Conservation (phyloP, 23 tunicate genomes). For the Trididemnum nubilum region DNA sequence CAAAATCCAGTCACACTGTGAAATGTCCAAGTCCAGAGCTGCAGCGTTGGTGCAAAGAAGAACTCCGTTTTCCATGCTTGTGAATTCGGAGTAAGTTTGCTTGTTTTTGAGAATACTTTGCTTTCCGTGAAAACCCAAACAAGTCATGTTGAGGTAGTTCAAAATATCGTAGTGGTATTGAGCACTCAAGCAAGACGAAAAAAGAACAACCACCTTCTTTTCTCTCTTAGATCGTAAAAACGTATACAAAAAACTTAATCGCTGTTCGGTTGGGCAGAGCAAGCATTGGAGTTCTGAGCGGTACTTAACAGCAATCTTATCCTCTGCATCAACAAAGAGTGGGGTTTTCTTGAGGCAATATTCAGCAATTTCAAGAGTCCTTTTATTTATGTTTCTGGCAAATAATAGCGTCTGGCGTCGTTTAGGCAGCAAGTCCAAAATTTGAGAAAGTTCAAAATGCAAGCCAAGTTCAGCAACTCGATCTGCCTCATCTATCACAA, state of each 20-base stretch:
- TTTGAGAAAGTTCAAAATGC: conserved; percentile 37
- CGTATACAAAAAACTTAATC: conserved; percentile 38
- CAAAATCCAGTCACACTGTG: conserved; percentile 44
- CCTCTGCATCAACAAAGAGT: not conserved
- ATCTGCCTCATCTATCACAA: conserved; percentile 56
- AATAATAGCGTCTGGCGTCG: conserved; percentile 43
- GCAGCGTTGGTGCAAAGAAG: conserved; percentile 51
- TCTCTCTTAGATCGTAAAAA: conserved; percentile 25
- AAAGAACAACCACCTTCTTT: conserved; percentile 43
- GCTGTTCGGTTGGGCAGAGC: conserved; percentile 12
- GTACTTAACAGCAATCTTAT: conserved; percentile 8
- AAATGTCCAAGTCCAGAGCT: conserved; percentile 35
- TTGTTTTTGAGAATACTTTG: conserved; percentile 17
- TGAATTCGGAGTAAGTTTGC: conserved; percentile 20
- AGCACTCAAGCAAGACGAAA: conserved; percentile 54
- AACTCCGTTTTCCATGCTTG: conserved; percentile 25
- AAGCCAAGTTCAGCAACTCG: conserved; percentile 35
- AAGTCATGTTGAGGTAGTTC: conserved; percentile 33
- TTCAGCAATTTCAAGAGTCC: conserved; percentile 25
- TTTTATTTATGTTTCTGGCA: conserved; percentile 4
- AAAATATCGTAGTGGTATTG: conserved; percentile 48
- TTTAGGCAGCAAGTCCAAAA: conserved; percentile 29
- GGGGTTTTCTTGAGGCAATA: conserved; percentile 35
- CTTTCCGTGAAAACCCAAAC: conserved; percentile 46
- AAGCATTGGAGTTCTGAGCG: not conserved